Base-by-base conservation (phyloP, 1,140 invertebrate genomes). In the Drosophila sp. region DNA sequence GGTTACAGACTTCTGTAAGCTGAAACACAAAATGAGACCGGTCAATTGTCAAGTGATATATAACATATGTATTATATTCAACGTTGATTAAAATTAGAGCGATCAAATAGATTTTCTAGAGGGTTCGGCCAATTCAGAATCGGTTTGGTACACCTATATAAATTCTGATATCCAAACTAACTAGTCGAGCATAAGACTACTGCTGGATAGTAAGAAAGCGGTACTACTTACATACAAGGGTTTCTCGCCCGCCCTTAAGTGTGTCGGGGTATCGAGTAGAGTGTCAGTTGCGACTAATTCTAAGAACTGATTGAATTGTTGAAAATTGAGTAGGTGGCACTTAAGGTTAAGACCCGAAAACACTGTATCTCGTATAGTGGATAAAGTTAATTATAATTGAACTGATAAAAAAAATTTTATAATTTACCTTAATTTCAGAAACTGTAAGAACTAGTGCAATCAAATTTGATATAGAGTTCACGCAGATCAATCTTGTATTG, bases 61-160 rank as follows among this genome's bases (percentile, higher is more conserved):
- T 67, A 69, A 72, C 76, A 69, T 51, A 53, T 78, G 40, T 81
- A 86, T 80, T 90, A 90, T 90, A 90, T 90, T 90, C 78, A 82
- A 67, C 53, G 73, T 71, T 67, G 78, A 80, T 82, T 61, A 77
- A 87, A 90, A 86, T 90, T 87, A 86, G 81, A 87, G 73, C 63
- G 57, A 71, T 87, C 78, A 64, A 63, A 62, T 81, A 76, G 46
- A 29, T 56, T 54, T 32, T 41, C 7, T 38, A 53, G 41, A 56
- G 56, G 4, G 46, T 21, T 9, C 29, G n/a, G 29, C 51, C 74
- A 73, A 51, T 77, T 72, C 25, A 56, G 25, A 14, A 36, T 54
- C 32, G 11, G 4, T 38, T 18, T 25, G 11, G 11, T 16, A 7
- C 3, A 18, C 38, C 38, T 14, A 34, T 21, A 21, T 21, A 2